A percentile compares a stretch with the other conserved stretches of the same genome.
These are phyloP conservation scores for Teleogryllus occipitalis DNA, from an alignment of 1,140 invertebrate species.

Conservation along the genomic window DNA sequence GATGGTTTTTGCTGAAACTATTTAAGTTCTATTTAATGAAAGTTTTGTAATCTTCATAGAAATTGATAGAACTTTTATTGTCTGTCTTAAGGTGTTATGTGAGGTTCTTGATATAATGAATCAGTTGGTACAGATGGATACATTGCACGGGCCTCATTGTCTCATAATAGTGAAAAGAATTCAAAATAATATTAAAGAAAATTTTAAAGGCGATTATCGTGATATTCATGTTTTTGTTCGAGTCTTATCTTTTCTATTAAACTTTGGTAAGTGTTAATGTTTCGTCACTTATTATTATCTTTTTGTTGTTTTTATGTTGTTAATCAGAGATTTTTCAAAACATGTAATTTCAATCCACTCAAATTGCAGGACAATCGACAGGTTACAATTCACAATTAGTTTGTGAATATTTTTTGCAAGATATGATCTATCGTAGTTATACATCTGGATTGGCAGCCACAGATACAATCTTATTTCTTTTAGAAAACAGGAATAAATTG, in stretches of 20 bases:
- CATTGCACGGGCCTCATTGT: constrained; percentile 9
- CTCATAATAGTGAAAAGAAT: constrained; percentile 19
- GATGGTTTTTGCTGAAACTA: neutral
- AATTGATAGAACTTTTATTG: neutral
- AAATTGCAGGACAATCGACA: constrained; percentile 12
- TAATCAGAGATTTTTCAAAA: neutral
- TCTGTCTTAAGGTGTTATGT: constrained; percentile 20
- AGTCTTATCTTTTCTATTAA: constrained; percentile 16
- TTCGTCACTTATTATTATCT: too few relatives aligned
- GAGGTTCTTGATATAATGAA: constrained; percentile 20
- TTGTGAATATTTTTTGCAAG: constrained; percentile 20
- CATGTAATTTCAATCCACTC: neutral
- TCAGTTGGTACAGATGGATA: constrained; percentile 18
- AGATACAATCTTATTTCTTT: constrained; percentile 18
- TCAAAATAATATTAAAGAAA: constrained; percentile 16
- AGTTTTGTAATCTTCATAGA: neutral
- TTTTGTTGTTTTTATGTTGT: neutral
- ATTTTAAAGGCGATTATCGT: constrained; percentile 19
- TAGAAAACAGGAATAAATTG: constrained; percentile 12
- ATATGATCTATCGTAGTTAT: constrained; percentile 23
- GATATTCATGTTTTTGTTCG: constrained; percentile 21
- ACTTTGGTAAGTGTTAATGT: constrained; percentile 19
- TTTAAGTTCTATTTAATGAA: neutral
- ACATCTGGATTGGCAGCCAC: constrained; percentile 21
- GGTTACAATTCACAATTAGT: constrained; percentile 18